Base-by-base conservation (phyloP, 2,113 vertebrate genomes). In the Ivindomyrus marchei region DNA sequence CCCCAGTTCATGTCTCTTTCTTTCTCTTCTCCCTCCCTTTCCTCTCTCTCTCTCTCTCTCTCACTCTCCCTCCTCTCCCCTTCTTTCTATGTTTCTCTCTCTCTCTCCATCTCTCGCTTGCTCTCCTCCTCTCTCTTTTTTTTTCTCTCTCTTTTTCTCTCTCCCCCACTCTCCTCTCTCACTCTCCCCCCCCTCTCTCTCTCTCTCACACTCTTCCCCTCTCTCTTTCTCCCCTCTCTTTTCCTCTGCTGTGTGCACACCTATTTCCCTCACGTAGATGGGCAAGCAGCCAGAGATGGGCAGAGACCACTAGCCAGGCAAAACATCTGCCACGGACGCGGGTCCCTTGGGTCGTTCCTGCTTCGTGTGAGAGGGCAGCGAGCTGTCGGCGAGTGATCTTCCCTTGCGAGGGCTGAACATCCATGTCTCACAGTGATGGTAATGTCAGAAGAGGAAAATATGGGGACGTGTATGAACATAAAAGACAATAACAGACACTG, bases 291-390 rank as follows among this genome's bases (percentile, higher is more conserved):
- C 53, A 74, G 24, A 52, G n/a, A 10, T 45, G 52, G 70, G 70
- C 47, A 90, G 74, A 39, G 36, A 39, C 52, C 52, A 36, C 66
- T 45, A 74, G 88, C 90, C 90, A 88, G 90, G 58, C 46, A 50
- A 88, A 88, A 90, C 90, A 89, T 89, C 83, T 89, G 90, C 66
- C 88, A 47, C 24, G 47, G 15, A 53, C 36, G 42, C 2, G 50
- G 24, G 53, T 80, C 50, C 80, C 31, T 77, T 11, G 39, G 19
- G 36, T 11, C 21, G 1, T 85, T 84, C 47, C 87, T 88, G 11
- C 70, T 88, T 85, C 27, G 27, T 52, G 36, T 83, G 87, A 87
- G 31, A 66, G 27, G 31, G 49, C 70, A 24, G 21, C 6, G 66
- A 19, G 53, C 15, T 24, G 74, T 31, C 9, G 47, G 58, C 10